Percentiles rank a stretch among this genome's conserved stretches.
phyloP scores from a whole-genome alignment of 2,113 vertebrate species.

The Rissa tridactyla region DNA sequence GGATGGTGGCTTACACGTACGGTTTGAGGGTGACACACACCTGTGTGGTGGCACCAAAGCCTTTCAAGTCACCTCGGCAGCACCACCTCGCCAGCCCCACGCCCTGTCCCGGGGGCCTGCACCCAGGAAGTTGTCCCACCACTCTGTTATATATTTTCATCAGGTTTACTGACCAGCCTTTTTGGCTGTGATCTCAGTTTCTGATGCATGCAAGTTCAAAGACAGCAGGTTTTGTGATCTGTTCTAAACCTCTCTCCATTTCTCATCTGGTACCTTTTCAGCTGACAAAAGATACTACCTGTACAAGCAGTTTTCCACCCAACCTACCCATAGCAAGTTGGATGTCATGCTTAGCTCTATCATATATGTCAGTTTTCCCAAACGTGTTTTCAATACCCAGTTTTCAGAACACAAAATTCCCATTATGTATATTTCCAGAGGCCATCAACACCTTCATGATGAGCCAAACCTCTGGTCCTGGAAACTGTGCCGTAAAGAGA shows the following conservation, averaged over 20 bases:
- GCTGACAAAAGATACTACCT: background rate
- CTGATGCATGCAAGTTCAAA: background rate
- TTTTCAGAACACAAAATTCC: background rate
- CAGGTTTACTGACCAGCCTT: background rate
- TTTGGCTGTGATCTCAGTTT: background rate
- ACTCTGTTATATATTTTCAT: background rate
- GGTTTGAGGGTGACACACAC: background rate
- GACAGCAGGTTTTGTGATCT: background rate
- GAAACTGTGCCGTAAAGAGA: background rate
- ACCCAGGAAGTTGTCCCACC: background rate
- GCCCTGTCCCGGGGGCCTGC: accelerated
- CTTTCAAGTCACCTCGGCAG: background rate
- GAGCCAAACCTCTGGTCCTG: background rate
- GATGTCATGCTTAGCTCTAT: background rate
- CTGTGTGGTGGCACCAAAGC: background rate
- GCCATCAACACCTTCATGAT: background rate
- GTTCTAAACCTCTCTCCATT: background rate
- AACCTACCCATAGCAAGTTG: background rate
- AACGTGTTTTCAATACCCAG: background rate
- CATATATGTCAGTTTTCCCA: background rate
- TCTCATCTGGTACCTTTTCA: background rate
- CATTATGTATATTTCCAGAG: background rate
- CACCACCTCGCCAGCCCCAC: background rate
- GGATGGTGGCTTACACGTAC: background rate
- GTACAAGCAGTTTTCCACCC: background rate